A percentile compares a stretch with the other conserved stretches of the same genome.
These are phyloP conservation scores for Eupithecia tripunctaria DNA, from an alignment of 2,888 invertebrate species.

Conservation along the genomic window DNA sequence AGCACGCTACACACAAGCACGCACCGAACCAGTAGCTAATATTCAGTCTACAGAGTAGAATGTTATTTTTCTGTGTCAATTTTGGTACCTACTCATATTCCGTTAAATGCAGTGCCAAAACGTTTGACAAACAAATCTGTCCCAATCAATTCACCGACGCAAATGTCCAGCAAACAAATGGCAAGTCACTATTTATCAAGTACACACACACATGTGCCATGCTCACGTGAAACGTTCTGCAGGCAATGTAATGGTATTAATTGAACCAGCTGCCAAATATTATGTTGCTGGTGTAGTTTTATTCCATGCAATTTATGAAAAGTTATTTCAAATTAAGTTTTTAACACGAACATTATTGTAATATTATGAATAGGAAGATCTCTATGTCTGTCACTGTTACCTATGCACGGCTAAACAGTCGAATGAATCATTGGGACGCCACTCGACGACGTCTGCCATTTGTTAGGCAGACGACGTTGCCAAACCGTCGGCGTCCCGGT, in stretches of 20 bases:
- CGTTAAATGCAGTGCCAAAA: slow-evolving; percentile 7
- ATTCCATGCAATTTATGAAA: no score
- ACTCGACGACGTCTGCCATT: no score
- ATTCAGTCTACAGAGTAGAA: not conserved
- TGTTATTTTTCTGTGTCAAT: not conserved
- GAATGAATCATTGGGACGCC: no score
- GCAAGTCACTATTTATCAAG: not conserved
- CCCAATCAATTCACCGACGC: slow-evolving; percentile 24
- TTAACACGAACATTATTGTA: no score
- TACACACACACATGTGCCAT: not conserved
- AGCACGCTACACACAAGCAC: no score
- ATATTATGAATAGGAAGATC: no score
- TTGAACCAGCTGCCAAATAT: not conserved
- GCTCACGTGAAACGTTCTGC: not conserved
- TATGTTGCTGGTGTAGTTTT: no score
- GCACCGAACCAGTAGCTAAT: not conserved
- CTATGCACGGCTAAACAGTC: not conserved
- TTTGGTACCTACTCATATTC: not conserved
- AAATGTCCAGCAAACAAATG: slow-evolving; percentile 17
- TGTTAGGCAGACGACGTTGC: no score
- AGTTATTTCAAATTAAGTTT: no score
- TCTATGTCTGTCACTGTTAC: not conserved
- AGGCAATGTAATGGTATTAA: not conserved
- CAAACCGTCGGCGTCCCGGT: no score
- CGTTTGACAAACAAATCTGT: slow-evolving; percentile 14